A percentile compares a stretch with the other conserved stretches of the same genome.
Evolutionary conservation across 2,888 invertebrate species (phyloP).

Genomic region (Gastracanthus pulcherrimus): DNA sequence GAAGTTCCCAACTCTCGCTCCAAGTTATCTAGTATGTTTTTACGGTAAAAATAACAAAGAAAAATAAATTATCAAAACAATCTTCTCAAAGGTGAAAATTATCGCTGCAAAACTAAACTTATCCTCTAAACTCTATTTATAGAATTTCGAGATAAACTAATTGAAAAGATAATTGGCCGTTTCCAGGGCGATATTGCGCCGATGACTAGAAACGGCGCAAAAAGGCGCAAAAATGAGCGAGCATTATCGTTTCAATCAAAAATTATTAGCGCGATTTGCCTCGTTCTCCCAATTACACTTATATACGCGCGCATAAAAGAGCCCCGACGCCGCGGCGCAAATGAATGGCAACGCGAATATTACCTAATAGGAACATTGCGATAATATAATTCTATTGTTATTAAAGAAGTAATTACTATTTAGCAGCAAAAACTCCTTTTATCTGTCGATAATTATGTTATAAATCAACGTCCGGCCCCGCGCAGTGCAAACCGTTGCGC

Average conservation of each 20-base stretch:
- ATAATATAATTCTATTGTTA: conserved; percentile 50
- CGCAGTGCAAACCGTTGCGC: background rate
- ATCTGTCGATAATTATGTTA: conserved; percentile 57
- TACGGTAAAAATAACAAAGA: no score
- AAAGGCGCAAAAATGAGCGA: background rate
- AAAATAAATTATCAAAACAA: no score
- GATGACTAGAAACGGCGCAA: conserved; percentile 1
- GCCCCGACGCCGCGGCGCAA: background rate
- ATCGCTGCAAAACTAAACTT: background rate
- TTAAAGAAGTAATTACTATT: conserved; percentile 54
- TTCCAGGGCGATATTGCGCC: background rate
- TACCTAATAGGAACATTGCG: conserved; percentile 43
- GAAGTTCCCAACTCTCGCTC: no score
- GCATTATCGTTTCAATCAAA: conserved; percentile 46
- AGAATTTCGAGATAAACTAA: conserved; percentile 8
- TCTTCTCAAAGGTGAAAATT: background rate
- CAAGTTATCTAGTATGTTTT: no score
- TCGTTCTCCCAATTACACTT: conserved; percentile 30
- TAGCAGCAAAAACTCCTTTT: conserved; percentile 38
- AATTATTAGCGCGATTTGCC: conserved; percentile 28
- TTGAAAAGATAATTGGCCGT: conserved; percentile 38
- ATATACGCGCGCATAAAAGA: background rate
- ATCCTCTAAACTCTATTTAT: background rate
- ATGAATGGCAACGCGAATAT: conserved; percentile 11
- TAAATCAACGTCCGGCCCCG: conserved; percentile 49